Evolutionary conservation across 2,113 vertebrate genomes (phyloP).

Genomic region (Athene noctua): DNA sequence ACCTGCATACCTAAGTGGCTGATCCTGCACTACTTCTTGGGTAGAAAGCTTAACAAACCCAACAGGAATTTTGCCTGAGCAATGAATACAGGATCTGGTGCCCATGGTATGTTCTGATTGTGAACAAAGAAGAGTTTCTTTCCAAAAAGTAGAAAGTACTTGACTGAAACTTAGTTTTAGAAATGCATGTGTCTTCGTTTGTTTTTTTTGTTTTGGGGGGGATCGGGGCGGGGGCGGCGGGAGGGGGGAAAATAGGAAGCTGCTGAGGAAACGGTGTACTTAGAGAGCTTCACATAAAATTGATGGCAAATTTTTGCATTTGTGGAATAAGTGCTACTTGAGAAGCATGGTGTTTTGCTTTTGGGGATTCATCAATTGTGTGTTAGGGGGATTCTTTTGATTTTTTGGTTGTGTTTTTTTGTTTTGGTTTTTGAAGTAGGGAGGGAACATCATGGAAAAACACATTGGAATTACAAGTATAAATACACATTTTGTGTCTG

Average conservation of each 20-base stretch:
- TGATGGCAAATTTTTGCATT: slow-evolving; percentile 73
- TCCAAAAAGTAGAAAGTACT: slow-evolving; percentile 76
- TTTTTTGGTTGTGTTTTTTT: background rate
- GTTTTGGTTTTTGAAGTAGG: slow-evolving; percentile 36
- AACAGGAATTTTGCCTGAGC: slow-evolving; percentile 4
- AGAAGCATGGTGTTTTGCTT: slow-evolving; percentile 81
- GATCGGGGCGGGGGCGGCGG: no score
- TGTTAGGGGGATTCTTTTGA: slow-evolving; percentile 44
- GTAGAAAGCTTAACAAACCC: slow-evolving; percentile 10
- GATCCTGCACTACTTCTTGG: slow-evolving; percentile 29
- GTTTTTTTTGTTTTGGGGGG: slow-evolving; percentile 54
- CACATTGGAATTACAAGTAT: slow-evolving; percentile 71
- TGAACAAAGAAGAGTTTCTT: slow-evolving; percentile 69
- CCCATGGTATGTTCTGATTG: slow-evolving; percentile 68
- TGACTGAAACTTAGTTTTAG: slow-evolving; percentile 79
- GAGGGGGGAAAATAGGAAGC: slow-evolving; percentile 54
- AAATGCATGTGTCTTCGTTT: slow-evolving; percentile 61
- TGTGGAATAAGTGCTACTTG: slow-evolving; percentile 81
- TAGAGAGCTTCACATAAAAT: slow-evolving; percentile 75
- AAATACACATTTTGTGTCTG: slow-evolving; percentile 75
- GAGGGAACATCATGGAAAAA: slow-evolving; percentile 68
- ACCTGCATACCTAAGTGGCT: slow-evolving; percentile 51
- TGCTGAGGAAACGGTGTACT: slow-evolving; percentile 61
- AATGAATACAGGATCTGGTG: slow-evolving; percentile 27
- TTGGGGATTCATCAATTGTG: slow-evolving; percentile 73